Conservation (phyloP, 2,113 vertebrate genomes). For the Nerophis lumbriciformis region DNA sequence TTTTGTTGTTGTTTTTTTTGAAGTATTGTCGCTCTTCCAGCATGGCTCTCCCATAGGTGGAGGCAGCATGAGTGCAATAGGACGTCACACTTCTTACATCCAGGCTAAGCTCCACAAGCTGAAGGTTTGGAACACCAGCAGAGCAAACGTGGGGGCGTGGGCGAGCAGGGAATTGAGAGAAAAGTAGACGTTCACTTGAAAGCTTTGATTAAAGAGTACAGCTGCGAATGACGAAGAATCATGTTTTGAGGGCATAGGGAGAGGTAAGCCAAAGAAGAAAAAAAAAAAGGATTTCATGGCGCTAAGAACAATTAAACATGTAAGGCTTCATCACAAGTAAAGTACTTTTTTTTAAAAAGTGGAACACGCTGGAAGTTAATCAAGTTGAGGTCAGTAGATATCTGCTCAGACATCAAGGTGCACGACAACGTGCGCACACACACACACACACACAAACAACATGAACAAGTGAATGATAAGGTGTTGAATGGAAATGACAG, state of each 20-base stretch:
- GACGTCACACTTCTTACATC: too few relatives aligned
- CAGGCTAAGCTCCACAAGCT: too few relatives aligned
- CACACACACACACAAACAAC: slow-evolving; percentile 7
- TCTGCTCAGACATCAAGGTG: slow-evolving; percentile 45
- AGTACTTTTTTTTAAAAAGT: background rate
- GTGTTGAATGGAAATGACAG: slow-evolving; percentile 41
- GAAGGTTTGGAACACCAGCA: too few relatives aligned
- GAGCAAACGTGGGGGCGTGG: background rate
- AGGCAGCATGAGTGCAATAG: too few relatives aligned
- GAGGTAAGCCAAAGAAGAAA: background rate
- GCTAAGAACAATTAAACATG: slow-evolving; percentile 4
- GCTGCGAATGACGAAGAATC: background rate
- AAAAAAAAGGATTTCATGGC: slow-evolving; percentile 4
- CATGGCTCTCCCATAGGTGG: too few relatives aligned
- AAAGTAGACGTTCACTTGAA: background rate
- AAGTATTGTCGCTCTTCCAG: too few relatives aligned
- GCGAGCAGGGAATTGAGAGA: background rate
- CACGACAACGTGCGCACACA: slow-evolving; percentile 10
- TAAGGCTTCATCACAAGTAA: background rate
- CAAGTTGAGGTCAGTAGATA: slow-evolving; percentile 64
- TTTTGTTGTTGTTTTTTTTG: too few relatives aligned
- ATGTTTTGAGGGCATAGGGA: too few relatives aligned
- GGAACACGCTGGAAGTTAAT: slow-evolving; percentile 52
- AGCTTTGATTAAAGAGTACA: background rate
- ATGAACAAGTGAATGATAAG: slow-evolving; percentile 46